Conservation (phyloP, 2,888 invertebrate species). For the Drosophila infuscata region DNA sequence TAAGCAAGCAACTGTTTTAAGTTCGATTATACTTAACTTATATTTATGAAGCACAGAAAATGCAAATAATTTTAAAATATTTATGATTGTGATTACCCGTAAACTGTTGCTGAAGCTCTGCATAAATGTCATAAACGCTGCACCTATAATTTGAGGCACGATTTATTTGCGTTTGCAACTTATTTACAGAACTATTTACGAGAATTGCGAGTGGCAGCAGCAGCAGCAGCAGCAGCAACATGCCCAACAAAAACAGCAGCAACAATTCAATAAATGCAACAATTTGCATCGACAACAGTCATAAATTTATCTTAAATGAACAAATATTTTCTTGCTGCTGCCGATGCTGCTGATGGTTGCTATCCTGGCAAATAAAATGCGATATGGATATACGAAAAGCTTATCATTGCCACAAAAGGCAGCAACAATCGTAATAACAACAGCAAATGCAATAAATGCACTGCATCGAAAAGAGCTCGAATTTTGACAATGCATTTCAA, state of each 20-base stretch:
- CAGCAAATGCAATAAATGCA: slow-evolving; percentile 43
- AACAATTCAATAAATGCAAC: slow-evolving; percentile 77
- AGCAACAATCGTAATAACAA: slow-evolving; percentile 30
- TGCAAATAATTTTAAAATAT: slow-evolving; percentile 48
- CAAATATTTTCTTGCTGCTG: slow-evolving; percentile 76
- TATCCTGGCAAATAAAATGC: slow-evolving; percentile 66
- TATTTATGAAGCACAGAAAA: background rate
- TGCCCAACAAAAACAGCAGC: slow-evolving; percentile 32
- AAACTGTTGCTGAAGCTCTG: slow-evolving; percentile 21
- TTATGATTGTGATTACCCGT: slow-evolving; percentile 70
- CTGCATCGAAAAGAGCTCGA: slow-evolving; percentile 32
- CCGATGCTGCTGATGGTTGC: slow-evolving; percentile 33
- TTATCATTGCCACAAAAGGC: slow-evolving; percentile 75
- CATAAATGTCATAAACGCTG: slow-evolving; percentile 53
- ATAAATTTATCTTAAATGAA: slow-evolving; percentile 81
- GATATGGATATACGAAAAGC: slow-evolving; percentile 64
- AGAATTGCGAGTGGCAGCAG: slow-evolving; percentile 41
- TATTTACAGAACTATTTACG: slow-evolving; percentile 76
- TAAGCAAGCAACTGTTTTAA: background rate
- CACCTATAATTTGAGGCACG: slow-evolving; percentile 60
- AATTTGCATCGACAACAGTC: slow-evolving; percentile 77
- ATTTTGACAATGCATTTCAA: slow-evolving; percentile 72
- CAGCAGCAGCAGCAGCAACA: slow-evolving; percentile 21
- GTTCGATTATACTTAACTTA: background rate
- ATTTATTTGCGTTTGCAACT: slow-evolving; percentile 69